phyloP scores from a whole-genome alignment of 2,888 invertebrate species.

The Hartigia nigra region DNA sequence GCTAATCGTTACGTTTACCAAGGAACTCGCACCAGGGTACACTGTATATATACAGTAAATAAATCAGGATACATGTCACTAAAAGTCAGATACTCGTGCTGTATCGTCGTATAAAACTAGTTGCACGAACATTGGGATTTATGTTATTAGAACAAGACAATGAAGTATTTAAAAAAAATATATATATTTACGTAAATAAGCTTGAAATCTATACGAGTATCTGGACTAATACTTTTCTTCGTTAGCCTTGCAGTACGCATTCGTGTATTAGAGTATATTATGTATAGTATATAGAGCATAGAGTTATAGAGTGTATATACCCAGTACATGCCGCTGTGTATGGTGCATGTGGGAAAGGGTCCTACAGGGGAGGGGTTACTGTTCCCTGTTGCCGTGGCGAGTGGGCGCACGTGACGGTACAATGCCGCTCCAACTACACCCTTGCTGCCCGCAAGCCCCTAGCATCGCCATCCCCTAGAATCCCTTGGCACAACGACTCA shows the following conservation, averaged over 20 bases:
- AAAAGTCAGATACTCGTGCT: no score
- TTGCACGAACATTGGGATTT: neutral
- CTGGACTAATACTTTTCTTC: neutral
- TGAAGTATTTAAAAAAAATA: no score
- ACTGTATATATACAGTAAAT: neutral
- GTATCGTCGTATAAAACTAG: no score
- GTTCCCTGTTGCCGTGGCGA: constrained; percentile 47
- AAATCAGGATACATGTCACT: no score
- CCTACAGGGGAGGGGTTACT: constrained; percentile 4
- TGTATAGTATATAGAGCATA: neutral
- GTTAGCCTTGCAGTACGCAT: neutral
- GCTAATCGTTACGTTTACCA: neutral
- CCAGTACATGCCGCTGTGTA: neutral
- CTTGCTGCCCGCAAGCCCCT: constrained; percentile 31
- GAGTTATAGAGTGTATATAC: neutral
- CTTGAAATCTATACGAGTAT: neutral
- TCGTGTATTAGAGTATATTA: neutral
- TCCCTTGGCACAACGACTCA: constrained; percentile 17
- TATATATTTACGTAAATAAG: neutral
- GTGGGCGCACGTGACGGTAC: constrained; percentile 62
- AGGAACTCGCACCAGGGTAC: neutral
- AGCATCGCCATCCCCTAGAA: constrained; percentile 11
- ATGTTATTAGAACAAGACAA: neutral
- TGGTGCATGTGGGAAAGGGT: constrained; percentile 7
- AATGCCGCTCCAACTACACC: constrained; percentile 58